A percentile compares a stretch with the other conserved stretches of the same genome.
Conservation (phyloP, 2,797 vertebrate genomes). For the Brachymystax lenok region DNA sequence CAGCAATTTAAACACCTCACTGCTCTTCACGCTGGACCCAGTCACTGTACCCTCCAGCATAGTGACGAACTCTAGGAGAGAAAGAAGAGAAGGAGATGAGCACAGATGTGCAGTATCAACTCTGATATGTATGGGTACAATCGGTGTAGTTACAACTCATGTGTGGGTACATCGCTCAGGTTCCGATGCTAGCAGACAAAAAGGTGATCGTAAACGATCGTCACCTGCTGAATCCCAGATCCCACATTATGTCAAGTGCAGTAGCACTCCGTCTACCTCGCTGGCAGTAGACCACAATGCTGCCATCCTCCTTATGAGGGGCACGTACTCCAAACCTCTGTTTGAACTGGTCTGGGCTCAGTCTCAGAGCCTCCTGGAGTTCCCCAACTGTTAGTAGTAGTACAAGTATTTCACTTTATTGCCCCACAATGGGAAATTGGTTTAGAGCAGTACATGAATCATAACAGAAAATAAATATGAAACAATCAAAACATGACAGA, state of each 20-base stretch:
- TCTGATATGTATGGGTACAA: not conserved
- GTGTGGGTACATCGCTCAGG: not conserved
- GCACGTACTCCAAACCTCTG: constrained; percentile 23
- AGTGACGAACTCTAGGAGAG: constrained; percentile 35
- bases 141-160: not conserved
- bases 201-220: not conserved
- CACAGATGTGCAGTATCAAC: not conserved
- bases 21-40: constrained; percentile 23
- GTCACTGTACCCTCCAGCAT: constrained; percentile 32
- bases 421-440: not conserved
- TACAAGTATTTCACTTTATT: not conserved
- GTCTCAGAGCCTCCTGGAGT: constrained; percentile 29
- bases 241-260: constrained; percentile 29
- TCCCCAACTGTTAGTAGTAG: constrained; percentile 28
- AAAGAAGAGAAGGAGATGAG: not conserved
- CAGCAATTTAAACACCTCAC: not conserved
- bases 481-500: not conserved
- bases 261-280: constrained; percentile 40
- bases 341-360: constrained; percentile 37
- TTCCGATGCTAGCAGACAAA: not conserved
- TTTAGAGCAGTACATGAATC: not conserved
- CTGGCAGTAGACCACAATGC: constrained; percentile 42
- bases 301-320: constrained; percentile 23
- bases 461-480: not conserved
- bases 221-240: constrained; percentile 39